Evolutionary conservation across 2,888 invertebrate species (phyloP), one percentile per base, ranked within the genome.

Genomic region (Athripsodes cinereus): DNA sequence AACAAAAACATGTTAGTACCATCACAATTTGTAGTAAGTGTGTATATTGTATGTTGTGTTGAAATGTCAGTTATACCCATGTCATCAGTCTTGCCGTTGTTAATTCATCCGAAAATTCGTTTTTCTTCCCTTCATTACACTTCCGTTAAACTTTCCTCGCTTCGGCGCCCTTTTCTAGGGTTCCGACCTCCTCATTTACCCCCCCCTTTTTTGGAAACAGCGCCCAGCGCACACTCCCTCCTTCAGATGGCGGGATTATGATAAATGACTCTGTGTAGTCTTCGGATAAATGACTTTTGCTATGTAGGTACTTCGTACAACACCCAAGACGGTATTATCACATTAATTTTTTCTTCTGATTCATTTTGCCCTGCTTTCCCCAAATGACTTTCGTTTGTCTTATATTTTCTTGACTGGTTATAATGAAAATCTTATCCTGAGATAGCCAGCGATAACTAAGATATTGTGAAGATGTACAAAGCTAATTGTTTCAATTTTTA

Each of bases 1-100:
- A n/a, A n/a, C n/a, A n/a, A n/a, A n/a, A n/a, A n/a, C n/a, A n/a
- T n/a, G n/a, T n/a, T n/a, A n/a, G n/a, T n/a, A n/a, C n/a, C n/a
- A n/a, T n/a, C n/a, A n/a, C n/a, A n/a, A n/a, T n/a, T n/a, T n/a
- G n/a, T n/a, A n/a, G n/a, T n/a, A n/a, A n/a, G n/a, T n/a, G n/a
- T n/a, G n/a, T n/a, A n/a, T n/a, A 26, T 10, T 26, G 10, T 26
- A 10, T 26, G 26, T 26, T 40, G 50, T 21, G 50, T 50, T 26
- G 50, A 50, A 50, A 26, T 21, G 50, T 50, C 50, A 21, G n/a
- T 50, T 20, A 22, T 13, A n/a, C 50, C 13, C 50, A 51, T 59
- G 61, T 62, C 61, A 62, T 62, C 61, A 62, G 61, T 62, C 61
- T 59, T 57, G 53, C n/a, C n/a, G n/a, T 54, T 53, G 57, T 58